These are phyloP conservation scores for Tolypeutes matacus DNA, from an alignment of 2,797 vertebrate genomes.

Conservation along the genomic window DNA sequence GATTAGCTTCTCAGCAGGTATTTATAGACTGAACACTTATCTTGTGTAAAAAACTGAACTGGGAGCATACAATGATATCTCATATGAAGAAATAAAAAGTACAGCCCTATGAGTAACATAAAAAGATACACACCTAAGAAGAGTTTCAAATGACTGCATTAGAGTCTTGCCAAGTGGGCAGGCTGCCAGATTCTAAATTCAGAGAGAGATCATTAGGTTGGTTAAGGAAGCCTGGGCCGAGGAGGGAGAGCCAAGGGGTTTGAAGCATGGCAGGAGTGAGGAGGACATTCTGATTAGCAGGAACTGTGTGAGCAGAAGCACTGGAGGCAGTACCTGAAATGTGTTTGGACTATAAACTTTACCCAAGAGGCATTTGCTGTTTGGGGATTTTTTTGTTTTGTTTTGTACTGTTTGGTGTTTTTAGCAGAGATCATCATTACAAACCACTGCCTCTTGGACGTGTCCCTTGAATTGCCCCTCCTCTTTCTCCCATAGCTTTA, in stretches of 20 bases:
- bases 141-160: not conserved
- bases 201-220: not conserved
- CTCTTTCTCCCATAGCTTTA: not conserved
- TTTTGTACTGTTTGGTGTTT: not conserved
- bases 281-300: not conserved
- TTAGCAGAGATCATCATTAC: not conserved
- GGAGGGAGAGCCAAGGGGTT: not conserved
- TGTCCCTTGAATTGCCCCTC: not conserved
- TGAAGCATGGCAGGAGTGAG: not conserved
- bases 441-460: conserved; percentile 22
- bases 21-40: conserved; percentile 48
- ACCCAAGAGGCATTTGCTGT: not conserved
- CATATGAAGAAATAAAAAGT: conserved; percentile 10
- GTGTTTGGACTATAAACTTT: not conserved
- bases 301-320: not conserved
- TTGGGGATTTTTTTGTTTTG: not conserved
- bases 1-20: conserved; percentile 65
- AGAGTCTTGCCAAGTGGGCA: not conserved
- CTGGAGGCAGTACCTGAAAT: not conserved
- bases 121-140: conserved; percentile 12
- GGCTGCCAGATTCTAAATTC: not conserved
- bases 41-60: conserved; percentile 41
- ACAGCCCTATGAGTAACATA: not conserved
- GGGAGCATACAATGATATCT: not conserved
- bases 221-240: not conserved